phyloP scores from a whole-genome alignment of 92 coral and sea anemone species.

The Paramuricea clavata region DNA sequence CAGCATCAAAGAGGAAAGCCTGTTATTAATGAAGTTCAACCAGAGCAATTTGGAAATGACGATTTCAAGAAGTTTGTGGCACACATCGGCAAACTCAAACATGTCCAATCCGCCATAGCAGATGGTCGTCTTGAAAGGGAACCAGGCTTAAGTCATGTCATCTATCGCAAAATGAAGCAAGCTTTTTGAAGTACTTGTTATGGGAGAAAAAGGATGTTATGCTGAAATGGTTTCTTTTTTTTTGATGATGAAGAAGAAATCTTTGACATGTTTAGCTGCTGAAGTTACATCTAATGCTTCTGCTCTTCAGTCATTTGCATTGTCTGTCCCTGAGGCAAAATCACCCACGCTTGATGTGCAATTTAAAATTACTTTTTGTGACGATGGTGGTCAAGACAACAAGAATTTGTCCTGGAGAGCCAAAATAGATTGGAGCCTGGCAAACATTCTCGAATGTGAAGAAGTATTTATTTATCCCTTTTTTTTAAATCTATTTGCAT shows the following conservation, averaged over 20 bases:
- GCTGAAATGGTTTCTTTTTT: neutral
- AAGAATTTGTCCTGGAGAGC: neutral
- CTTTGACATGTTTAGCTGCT: neutral
- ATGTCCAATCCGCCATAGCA: neutral
- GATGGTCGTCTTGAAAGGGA: conserved; percentile 4
- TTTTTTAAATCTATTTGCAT: too few species aligned
- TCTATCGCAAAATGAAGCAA: neutral
- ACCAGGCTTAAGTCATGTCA: conserved; percentile 6
- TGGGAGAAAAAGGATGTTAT: conserved; percentile 6
- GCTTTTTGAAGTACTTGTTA: neutral
- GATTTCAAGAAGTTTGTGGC: conserved; percentile 8
- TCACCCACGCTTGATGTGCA: neutral
- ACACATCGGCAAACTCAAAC: neutral
- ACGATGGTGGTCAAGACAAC: conserved; percentile 5
- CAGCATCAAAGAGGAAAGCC: conserved; percentile 3
- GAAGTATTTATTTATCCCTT: too few species aligned
- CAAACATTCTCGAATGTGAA: conserved; percentile 2
- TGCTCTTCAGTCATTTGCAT: neutral
- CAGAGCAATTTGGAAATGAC: conserved; percentile 9
- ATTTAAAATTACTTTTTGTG: neutral
- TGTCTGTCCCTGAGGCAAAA: neutral
- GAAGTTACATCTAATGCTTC: conserved; percentile 7
- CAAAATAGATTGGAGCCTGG: neutral
- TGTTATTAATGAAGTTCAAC: conserved; percentile 1
- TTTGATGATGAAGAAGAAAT: neutral